These are phyloP conservation scores for Prionailurus viverrinus DNA, from an alignment of 2,113 vertebrate genomes.

Conservation along the genomic window DNA sequence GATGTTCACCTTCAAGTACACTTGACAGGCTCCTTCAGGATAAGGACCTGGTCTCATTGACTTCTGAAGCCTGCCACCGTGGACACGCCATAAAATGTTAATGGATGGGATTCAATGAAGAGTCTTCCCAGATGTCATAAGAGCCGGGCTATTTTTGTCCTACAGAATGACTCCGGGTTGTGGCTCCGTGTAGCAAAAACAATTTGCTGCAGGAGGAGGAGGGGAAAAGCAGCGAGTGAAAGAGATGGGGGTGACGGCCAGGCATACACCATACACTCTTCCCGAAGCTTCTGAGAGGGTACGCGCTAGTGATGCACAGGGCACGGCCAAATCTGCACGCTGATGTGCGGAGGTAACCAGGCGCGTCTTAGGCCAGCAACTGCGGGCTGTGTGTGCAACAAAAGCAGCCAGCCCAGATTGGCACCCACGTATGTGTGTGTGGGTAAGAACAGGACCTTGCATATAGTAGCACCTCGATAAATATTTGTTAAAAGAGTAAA, in stretches of 20 bases:
- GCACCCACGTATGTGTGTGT: too few relatives aligned
- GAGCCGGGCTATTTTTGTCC: background rate
- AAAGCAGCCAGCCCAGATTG: background rate
- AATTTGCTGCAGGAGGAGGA: background rate
- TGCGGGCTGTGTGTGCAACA: background rate
- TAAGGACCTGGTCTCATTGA: background rate
- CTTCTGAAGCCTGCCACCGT: background rate
- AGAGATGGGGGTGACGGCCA: background rate
- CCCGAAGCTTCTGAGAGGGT: background rate
- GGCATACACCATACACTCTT: background rate
- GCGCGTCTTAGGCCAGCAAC: background rate
- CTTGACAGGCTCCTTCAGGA: background rate
- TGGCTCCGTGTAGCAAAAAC: background rate
- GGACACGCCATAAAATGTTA: background rate
- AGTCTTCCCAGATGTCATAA: background rate
- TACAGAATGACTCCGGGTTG: background rate
- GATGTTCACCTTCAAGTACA: background rate
- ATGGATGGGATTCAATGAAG: background rate
- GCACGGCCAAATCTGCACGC: background rate
- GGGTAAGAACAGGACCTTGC: background rate
- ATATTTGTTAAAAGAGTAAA: background rate
- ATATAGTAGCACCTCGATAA: background rate
- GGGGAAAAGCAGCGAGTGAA: background rate
- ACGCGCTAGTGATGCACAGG: background rate
- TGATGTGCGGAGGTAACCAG: background rate